Evolutionary conservation across 2,797 vertebrate genomes (phyloP).

Genomic region (Hafferia zeledoni): DNA sequence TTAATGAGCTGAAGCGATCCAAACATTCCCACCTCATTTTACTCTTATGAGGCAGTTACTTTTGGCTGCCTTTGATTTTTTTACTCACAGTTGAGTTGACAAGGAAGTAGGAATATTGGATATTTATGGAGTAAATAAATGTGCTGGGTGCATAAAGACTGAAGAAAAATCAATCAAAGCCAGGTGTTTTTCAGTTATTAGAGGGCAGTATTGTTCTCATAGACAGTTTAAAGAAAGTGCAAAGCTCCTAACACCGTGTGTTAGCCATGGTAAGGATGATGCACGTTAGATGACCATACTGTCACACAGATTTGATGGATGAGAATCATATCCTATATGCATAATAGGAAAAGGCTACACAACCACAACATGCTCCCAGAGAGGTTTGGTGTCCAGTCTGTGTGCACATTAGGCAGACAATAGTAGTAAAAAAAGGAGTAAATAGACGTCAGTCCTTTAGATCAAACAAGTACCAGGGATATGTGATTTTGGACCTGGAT

Average conservation of each 20-base stretch:
- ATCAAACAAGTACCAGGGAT: not conserved
- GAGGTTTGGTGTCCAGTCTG: not conserved
- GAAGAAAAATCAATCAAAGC: constrained; percentile 8
- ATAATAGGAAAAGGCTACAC: not conserved
- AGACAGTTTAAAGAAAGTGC: not conserved
- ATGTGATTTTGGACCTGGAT: not conserved
- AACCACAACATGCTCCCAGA: not conserved
- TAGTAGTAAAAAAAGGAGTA: not conserved
- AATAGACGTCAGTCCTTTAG: not conserved
- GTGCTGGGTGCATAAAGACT: not conserved
- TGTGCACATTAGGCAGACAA: not conserved
- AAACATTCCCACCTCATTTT: not conserved
- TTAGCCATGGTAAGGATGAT: not conserved
- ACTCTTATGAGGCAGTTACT: not conserved
- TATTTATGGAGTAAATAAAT: constrained; percentile 8
- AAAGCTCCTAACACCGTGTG: not conserved
- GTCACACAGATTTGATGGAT: not conserved
- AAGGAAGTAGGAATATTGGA: not conserved
- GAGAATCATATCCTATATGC: not conserved
- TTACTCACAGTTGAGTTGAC: not conserved
- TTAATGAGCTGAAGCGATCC: not conserved
- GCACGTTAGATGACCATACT: not conserved
- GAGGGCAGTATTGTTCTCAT: not conserved
- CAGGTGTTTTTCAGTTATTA: not conserved
- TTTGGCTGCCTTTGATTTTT: constrained; percentile 11